phyloP scores from a whole-genome alignment of 2,113 vertebrate species.

The Thryonomys swinderianus region DNA sequence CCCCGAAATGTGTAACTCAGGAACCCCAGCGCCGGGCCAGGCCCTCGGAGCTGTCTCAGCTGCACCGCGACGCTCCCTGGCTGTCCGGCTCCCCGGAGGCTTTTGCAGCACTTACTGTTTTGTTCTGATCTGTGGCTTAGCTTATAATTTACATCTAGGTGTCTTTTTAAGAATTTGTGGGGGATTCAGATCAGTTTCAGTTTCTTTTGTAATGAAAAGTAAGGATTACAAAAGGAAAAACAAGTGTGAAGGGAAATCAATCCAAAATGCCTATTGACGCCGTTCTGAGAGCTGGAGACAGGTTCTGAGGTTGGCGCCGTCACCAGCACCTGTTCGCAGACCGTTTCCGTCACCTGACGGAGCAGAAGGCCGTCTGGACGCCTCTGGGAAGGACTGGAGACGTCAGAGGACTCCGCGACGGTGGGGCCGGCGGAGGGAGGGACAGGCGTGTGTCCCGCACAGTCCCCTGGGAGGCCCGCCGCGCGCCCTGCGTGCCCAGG shows the following conservation, averaged over 20 bases:
- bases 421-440: not conserved
- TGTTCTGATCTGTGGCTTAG: conserved; percentile 78
- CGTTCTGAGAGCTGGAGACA: conserved; percentile 66
- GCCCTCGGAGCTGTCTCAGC: not conserved
- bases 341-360: conserved; percentile 31
- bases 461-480: no score
- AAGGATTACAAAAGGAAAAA: conserved; percentile 71
- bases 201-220: conserved; percentile 75
- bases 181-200: conserved; percentile 70
- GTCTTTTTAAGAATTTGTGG: conserved; percentile 77
- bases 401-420: conserved; percentile 64
- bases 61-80: conserved; percentile 58
- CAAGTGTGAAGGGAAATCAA: conserved; percentile 69
- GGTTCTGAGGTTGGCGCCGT: conserved; percentile 51
- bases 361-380: not conserved
- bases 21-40: not conserved
- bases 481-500: no score
- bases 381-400: conserved; percentile 48
- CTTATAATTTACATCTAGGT: conserved; percentile 78
- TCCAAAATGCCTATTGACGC: conserved; percentile 39
- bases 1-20: conserved; percentile 77
- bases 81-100: conserved; percentile 86
- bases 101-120: conserved; percentile 85
- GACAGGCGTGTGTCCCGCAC: no score
- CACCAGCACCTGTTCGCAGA: conserved; percentile 5